Evolutionary conservation across 2,113 vertebrate species (phyloP).

Genomic region (Brachirus orientalis): DNA sequence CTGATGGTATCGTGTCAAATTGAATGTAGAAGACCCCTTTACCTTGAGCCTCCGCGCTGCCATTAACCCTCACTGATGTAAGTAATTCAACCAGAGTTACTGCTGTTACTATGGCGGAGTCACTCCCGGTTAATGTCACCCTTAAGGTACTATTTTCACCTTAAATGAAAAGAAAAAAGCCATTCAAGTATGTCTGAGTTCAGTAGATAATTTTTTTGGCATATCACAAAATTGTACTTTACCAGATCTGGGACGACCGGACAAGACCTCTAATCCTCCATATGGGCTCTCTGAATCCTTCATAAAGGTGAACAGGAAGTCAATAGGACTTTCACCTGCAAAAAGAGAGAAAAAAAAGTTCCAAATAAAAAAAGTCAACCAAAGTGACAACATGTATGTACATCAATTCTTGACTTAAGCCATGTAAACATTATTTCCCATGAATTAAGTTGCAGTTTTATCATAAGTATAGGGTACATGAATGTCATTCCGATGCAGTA

Average conservation of each 20-base stretch:
- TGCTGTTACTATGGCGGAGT: constrained; percentile 33
- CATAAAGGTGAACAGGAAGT: constrained; percentile 58
- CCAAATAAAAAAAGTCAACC: no score
- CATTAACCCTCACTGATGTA: constrained; percentile 22
- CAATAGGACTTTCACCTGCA: constrained; percentile 52
- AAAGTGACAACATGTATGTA: no score
- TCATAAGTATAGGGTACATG: not conserved
- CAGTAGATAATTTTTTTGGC: no score
- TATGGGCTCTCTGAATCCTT: constrained; percentile 12
- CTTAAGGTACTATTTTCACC: constrained; percentile 40
- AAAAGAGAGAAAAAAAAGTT: not conserved
- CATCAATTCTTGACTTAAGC: no score
- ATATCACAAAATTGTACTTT: not conserved
- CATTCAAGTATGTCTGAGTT: not conserved
- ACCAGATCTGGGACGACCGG: constrained; percentile 44
- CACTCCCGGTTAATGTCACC: constrained; percentile 41
- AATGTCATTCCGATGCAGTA: no score
- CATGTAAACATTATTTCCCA: no score
- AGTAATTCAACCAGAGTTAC: constrained; percentile 49
- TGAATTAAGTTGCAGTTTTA: not conserved
- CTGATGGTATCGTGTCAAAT: constrained; percentile 36
- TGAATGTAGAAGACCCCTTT: constrained; percentile 30
- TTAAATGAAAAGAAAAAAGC: constrained; percentile 6
- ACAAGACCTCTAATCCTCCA: constrained; percentile 13
- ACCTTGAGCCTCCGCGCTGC: constrained; percentile 21